phyloP scores from a whole-genome alignment of 2,113 vertebrate genomes.

The Centrocercus urophasianus region DNA sequence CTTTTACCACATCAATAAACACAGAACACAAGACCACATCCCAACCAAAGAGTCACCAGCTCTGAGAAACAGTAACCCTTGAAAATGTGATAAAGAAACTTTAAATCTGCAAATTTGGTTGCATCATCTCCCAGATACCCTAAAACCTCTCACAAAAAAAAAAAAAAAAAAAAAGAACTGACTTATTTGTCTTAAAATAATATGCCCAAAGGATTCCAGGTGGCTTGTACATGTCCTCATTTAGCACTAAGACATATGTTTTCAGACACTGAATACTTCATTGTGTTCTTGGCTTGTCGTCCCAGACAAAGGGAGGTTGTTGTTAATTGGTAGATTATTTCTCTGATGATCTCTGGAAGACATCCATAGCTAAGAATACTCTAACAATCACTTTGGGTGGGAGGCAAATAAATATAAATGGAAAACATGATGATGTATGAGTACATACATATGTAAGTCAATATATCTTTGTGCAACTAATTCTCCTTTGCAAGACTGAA shows the following conservation, averaged over 20 bases:
- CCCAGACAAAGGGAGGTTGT: conserved; percentile 5
- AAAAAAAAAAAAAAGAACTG: neutral
- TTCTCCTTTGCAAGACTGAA: neutral
- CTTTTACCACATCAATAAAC: neutral
- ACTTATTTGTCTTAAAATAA: conserved; percentile 32
- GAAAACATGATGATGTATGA: conserved; percentile 45
- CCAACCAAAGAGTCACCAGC: neutral
- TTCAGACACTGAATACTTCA: conserved; percentile 46
- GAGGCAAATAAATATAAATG: conserved; percentile 14
- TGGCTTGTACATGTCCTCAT: conserved; percentile 19
- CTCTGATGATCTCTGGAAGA: conserved; percentile 39
- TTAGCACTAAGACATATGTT: conserved; percentile 41
- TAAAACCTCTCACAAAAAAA: neutral
- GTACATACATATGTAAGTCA: neutral
- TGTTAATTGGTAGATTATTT: conserved; percentile 27
- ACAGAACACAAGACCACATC: neutral
- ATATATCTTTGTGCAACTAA: neutral
- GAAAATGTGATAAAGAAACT: neutral
- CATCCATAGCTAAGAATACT: conserved; percentile 31
- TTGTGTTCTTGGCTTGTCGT: neutral
- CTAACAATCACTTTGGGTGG: conserved; percentile 28
- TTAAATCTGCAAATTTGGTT: neutral
- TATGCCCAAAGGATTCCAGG: conserved; percentile 41
- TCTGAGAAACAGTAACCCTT: neutral
- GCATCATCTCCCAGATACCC: conserved; percentile 2